Evolutionary conservation across 2,888 invertebrate genomes (phyloP), one percentile per base, ranked within the genome.

Genomic region (Brachyopa scutellaris): DNA sequence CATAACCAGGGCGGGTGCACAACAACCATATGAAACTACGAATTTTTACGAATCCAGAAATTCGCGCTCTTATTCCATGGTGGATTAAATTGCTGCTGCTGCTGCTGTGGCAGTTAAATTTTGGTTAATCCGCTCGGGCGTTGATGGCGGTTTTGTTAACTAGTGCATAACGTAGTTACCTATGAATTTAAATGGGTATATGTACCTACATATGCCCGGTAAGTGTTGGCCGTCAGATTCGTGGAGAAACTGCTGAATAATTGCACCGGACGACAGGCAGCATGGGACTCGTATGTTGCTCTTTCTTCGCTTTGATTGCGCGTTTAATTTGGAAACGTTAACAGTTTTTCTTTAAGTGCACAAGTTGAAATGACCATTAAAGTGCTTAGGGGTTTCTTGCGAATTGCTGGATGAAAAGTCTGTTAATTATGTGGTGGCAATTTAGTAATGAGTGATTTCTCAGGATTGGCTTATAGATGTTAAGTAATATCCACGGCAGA

Each of bases 141-240:
- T 66, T 72, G 73, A 61, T 74, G 66, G 73, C 47, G 66, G 73
- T 40, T 62, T 61, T 55, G 79, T 47, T 67, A 79, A 79, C 79
- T 79, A 74, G 79, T 73, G 79, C 79, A 79, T 79, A 74, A 74
- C 74, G 73, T 67, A n/a, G n/a, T n/a, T n/a, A n/a, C n/a, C n/a
- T n/a, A n/a, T n/a, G n/a, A n/a, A n/a, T n/a, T n/a, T n/a, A n/a
- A n/a, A n/a, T n/a, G n/a, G n/a, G 33, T 62, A 49, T 45, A 29
- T 51, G 40, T 42, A 45, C 15, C 29, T 19, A 36, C 0, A 13
- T 31, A 26, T 26, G 26, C 6, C 6, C 26, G 26, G 3, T 13
- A 21, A 42, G 51, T 53, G 9, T 45, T 38, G 21, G 26, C 29
- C 36, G 62, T 57, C 70, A 40, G 62, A 45, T 59, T 57, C 2